Evolutionary conservation across 2,113 vertebrate genomes (phyloP), one percentile per base, ranked within the genome.

Genomic region (Axis porcinus): DNA sequence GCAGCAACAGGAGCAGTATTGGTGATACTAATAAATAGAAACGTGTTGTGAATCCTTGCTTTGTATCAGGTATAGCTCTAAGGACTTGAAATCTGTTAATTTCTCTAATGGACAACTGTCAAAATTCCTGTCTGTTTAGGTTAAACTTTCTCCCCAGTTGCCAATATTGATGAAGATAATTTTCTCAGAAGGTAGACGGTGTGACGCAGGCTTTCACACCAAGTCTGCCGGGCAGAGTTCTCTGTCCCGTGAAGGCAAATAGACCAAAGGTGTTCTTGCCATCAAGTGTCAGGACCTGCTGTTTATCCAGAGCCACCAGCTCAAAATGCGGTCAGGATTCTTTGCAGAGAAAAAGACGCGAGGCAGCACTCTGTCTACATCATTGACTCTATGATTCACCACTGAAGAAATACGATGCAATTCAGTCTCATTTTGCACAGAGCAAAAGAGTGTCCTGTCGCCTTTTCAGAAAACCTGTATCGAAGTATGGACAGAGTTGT

Each of bases 1-100:
- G 12, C 1, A 25, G 11, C 8, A 5, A 33, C 0, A 7, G 25
- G 1, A 30, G 9, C 3, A 1, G 16, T 33, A 3, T 16, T 12
- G 1, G 5, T 6, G 15, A 5, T 2, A n/a, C 17, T 70, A 23
- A 36, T 21, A 36, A 33, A 52, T 8, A 16, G 5, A 1, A 4
- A 52, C 13, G 1, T 15, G 10, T 2, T n/a, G 50, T 7, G 40
- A 64, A 50, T 6, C 30, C n/a, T 15, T n/a, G 9, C 2, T n/a
- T 54, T 40, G 47, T 54, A 10, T 33, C 58, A 4, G 33, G 12
- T 36, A 5, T 5, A 23, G 45, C 15, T 11, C 58, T 21, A 6
- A 10, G 40, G 1, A 36, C n/a, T 64, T 40, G 2, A 33, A 6
- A 8, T 25, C 11, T 45, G 16, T n/a, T 55, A 7, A 17, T 19